Conservation (phyloP, 23 tunicate genomes). For the Aplidium turbinatum region DNA sequence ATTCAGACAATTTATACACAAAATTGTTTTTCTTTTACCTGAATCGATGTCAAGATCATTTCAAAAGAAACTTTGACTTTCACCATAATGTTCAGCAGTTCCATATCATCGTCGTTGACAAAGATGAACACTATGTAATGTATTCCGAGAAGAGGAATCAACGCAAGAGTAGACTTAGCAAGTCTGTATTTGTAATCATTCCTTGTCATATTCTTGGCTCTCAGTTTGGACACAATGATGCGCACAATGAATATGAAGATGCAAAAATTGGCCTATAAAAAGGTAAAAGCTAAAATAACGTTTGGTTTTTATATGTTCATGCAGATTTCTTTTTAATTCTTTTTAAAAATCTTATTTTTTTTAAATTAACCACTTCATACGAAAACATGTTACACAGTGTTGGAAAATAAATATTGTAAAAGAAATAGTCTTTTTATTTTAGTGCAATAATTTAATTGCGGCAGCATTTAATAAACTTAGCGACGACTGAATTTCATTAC, state of each 20-base stretch:
- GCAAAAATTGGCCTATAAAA: constrained; percentile 76
- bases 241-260: constrained; percentile 89
- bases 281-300: too few relatives aligned
- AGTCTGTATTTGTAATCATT: constrained; percentile 66
- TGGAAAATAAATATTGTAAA: too few relatives aligned
- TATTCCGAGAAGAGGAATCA: constrained; percentile 94
- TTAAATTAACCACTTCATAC: not conserved
- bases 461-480: too few relatives aligned
- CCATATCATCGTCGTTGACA: constrained; percentile 19
- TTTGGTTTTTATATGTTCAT: not conserved
- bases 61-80: constrained; percentile 65
- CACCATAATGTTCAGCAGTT: not conserved
- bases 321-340: not conserved
- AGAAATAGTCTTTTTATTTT: too few relatives aligned
- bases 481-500: too few relatives aligned
- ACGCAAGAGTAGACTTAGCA: constrained; percentile 83
- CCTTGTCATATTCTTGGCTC: constrained; percentile 67
- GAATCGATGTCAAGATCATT: constrained; percentile 73
- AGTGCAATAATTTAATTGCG: too few relatives aligned
- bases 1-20: too few relatives aligned
- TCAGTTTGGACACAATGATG: constrained; percentile 82
- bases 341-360: not conserved
- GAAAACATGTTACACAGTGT: not conserved
- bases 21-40: constrained; percentile 38
- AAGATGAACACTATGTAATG: constrained; percentile 84